Evolutionary conservation across 2,797 vertebrate genomes (phyloP).

Genomic region (Cynodonichthys magdalenae): DNA sequence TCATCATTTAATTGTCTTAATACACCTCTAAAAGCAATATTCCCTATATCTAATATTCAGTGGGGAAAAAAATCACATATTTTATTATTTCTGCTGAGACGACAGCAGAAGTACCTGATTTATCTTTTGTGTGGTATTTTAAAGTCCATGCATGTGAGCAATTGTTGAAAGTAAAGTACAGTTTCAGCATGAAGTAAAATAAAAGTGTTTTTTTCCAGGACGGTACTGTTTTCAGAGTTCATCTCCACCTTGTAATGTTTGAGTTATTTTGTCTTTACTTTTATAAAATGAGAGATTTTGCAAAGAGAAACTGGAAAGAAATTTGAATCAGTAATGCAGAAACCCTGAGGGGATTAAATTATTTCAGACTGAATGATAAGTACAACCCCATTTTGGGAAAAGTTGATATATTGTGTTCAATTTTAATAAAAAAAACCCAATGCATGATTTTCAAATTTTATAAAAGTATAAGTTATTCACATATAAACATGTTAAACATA

Average conservation of each 20-base stretch:
- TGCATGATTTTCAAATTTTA: no score
- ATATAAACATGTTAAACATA: no score
- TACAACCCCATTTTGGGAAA: neutral
- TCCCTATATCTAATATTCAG: neutral
- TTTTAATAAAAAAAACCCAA: no score
- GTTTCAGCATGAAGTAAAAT: conserved; percentile 6
- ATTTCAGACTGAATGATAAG: neutral
- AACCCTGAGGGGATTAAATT: conserved; percentile 25
- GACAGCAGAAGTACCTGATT: neutral
- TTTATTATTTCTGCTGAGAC: neutral
- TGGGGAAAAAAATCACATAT: conserved; percentile 4
- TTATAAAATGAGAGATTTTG: conserved; percentile 17
- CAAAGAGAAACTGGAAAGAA: conserved; percentile 9
- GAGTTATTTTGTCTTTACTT: conserved; percentile 42
- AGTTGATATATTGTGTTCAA: no score
- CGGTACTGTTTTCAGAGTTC: conserved; percentile 36
- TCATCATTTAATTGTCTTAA: conserved; percentile 1
- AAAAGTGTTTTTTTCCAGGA: conserved; percentile 40
- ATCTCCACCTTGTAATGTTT: conserved; percentile 47
- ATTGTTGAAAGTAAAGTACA: neutral
- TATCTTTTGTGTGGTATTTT: neutral
- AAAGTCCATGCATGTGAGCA: neutral
- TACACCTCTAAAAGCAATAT: conserved; percentile 9
- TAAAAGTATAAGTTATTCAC: no score
- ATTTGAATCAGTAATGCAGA: conserved; percentile 29